These are phyloP conservation scores for Cyclina sinensis DNA, from an alignment of 1,140 invertebrate species.

Conservation along the genomic window DNA sequence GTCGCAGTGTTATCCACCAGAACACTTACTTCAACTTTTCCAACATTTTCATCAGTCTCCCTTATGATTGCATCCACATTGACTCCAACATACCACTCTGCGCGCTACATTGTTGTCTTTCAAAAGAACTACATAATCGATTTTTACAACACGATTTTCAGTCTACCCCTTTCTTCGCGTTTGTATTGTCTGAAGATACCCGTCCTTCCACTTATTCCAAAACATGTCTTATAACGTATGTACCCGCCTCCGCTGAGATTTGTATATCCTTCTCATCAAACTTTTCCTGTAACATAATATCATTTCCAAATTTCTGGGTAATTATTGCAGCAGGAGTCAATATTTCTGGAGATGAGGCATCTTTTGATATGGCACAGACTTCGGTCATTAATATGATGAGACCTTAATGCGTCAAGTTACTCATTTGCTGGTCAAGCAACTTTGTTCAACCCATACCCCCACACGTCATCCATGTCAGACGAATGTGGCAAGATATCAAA, in stretches of 20 bases:
- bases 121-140: not conserved
- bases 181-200: not conserved
- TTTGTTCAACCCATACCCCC: slow-evolving; percentile 70
- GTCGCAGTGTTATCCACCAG: slow-evolving; percentile 86
- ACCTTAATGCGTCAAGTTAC: slow-evolving; percentile 70
- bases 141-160: not conserved
- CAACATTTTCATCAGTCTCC: too few relatives aligned
- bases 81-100: too few relatives aligned
- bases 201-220: not conserved
- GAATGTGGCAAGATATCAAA: slow-evolving; percentile 68
- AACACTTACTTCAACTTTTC: too few relatives aligned
- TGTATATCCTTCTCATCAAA: not conserved
- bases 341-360: slow-evolving; percentile 67
- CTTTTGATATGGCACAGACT: slow-evolving; percentile 70
- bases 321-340: slow-evolving; percentile 70
- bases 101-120: not conserved
- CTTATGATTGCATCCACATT: too few relatives aligned
- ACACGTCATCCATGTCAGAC: slow-evolving; percentile 74
- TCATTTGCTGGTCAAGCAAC: slow-evolving; percentile 67
- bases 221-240: not conserved
- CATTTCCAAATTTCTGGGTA: slow-evolving; percentile 50
- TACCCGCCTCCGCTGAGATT: not conserved
- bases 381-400: slow-evolving; percentile 72
- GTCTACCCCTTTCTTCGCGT: not conserved
- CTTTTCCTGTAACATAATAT: not conserved